A percentile compares a stretch with the other conserved stretches of the same genome.
These are phyloP conservation scores for Scaptomyza pallida DNA, from an alignment of 1,140 invertebrate genomes.

Conservation along the genomic window DNA sequence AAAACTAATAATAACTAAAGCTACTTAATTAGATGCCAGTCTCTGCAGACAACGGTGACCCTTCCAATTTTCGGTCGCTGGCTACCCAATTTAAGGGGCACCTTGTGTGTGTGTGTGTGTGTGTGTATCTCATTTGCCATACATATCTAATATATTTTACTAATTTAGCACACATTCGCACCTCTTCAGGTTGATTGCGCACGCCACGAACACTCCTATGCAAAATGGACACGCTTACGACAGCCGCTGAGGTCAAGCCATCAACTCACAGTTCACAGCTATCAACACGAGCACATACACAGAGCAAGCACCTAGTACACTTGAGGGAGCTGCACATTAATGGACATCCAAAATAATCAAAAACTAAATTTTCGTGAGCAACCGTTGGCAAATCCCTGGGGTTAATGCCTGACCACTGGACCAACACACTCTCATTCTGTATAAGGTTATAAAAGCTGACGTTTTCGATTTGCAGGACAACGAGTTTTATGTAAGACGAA, in stretches of 20 bases:
- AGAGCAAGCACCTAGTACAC: conserved; percentile 39
- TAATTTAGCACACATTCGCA: conserved; percentile 72
- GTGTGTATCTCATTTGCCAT: conserved; percentile 33
- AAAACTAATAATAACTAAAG: conserved; percentile 76
- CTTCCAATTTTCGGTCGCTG: background rate
- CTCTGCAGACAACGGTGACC: conserved; percentile 31
- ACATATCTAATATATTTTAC: conserved; percentile 79
- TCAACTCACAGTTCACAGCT: conserved; percentile 9
- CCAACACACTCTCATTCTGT: conserved; percentile 19
- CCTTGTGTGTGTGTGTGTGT: background rate
- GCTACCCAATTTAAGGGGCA: conserved; percentile 1
- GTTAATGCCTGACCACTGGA: conserved; percentile 25
- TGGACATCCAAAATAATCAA: conserved; percentile 79
- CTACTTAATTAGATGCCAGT: conserved; percentile 67
- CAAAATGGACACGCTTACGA: conserved; percentile 48
- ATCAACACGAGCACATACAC: conserved; percentile 11
- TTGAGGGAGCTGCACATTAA: conserved; percentile 70
- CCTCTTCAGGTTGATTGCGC: conserved; percentile 66
- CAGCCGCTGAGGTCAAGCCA: conserved; percentile 36
- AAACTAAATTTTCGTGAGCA: conserved; percentile 68
- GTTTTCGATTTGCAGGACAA: conserved; percentile 49
- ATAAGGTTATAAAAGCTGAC: conserved; percentile 55
- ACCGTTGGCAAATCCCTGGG: conserved; percentile 49
- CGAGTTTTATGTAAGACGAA: conserved; percentile 45
- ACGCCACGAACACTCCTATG: conserved; percentile 35